Evolutionary conservation across 2,113 vertebrate genomes (phyloP).

Genomic region (Platichthys flesus): DNA sequence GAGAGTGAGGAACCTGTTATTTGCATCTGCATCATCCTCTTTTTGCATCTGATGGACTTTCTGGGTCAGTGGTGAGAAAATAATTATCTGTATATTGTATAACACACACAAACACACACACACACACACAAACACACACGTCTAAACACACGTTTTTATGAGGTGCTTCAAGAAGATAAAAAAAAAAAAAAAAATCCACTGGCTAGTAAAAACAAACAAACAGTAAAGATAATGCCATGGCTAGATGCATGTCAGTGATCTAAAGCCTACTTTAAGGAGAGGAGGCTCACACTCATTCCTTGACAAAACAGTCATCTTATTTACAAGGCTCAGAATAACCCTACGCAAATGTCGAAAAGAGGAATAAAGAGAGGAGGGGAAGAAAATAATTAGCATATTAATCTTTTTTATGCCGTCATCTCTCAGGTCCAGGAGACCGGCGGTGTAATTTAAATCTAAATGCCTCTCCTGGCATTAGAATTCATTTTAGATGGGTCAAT

Average conservation of each 20-base stretch:
- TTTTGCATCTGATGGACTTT: slow-evolving; percentile 69
- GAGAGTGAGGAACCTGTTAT: slow-evolving; percentile 25
- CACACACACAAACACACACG: slow-evolving; percentile 36
- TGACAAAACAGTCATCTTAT: slow-evolving; percentile 99
- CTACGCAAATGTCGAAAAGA: slow-evolving; percentile 94
- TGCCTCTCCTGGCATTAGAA: slow-evolving; percentile 99
- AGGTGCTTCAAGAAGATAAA: slow-evolving; percentile 81
- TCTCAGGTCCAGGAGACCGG: slow-evolving; percentile 97
- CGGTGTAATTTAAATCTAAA: slow-evolving; percentile 99
- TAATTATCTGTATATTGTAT: slow-evolving; percentile 39
- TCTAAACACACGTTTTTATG: slow-evolving; percentile 67
- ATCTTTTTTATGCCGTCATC: slow-evolving; percentile 99
- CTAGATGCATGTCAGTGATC: slow-evolving; percentile 92
- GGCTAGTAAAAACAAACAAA: slow-evolving; percentile 84
- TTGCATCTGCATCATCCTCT: slow-evolving; percentile 49
- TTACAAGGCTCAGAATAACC: slow-evolving; percentile 99
- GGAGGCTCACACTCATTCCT: slow-evolving; percentile 91
- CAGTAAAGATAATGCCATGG: slow-evolving; percentile 91
- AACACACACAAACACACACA: slow-evolving; percentile 49
- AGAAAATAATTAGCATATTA: slow-evolving; percentile 99
- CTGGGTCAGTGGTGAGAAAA: slow-evolving; percentile 68
- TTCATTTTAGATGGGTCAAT: slow-evolving; percentile 99
- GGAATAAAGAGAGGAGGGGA: slow-evolving; percentile 91
- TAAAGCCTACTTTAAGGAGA: slow-evolving; percentile 81
- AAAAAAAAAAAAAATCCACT: slow-evolving; percentile 82